phyloP scores from a whole-genome alignment of 2,797 vertebrate genomes.

The Gobionotothen gibberifrons region DNA sequence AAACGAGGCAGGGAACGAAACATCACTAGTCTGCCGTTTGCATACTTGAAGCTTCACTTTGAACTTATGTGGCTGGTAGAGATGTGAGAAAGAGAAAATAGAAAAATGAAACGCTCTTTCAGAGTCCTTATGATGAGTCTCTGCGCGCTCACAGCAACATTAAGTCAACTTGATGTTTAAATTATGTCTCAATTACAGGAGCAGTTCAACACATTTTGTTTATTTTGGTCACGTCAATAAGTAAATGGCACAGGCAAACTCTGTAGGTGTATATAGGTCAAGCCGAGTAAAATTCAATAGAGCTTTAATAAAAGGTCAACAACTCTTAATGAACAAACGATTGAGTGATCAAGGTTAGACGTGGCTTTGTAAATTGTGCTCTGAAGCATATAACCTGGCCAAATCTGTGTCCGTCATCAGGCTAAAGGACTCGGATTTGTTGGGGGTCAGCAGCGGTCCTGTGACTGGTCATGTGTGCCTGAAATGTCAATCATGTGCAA shows the following conservation, averaged over 20 bases:
- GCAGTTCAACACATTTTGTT: background rate
- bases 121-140: constrained; percentile 9
- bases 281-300: background rate
- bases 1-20: constrained; percentile 52
- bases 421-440: constrained; percentile 50
- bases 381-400: constrained; percentile 48
- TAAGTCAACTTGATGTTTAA: background rate
- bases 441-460: constrained; percentile 60
- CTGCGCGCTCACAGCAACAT: background rate
- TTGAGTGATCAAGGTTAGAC: constrained; percentile 33
- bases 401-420: constrained; percentile 49
- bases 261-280: background rate
- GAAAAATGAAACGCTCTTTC: constrained; percentile 9
- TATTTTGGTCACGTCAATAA: background rate
- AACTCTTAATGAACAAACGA: constrained; percentile 26
- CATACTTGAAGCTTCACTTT: constrained; percentile 46
- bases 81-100: constrained; percentile 45
- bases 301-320: constrained; percentile 30
- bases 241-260: background rate
- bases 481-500: constrained; percentile 80
- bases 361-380: constrained; percentile 62
- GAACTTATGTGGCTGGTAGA: constrained; percentile 45
- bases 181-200: constrained; percentile 9
- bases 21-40: constrained; percentile 44
- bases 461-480: constrained; percentile 81